phyloP scores from a whole-genome alignment of 1,140 invertebrate genomes.

The Brachionus calyciflorus region DNA sequence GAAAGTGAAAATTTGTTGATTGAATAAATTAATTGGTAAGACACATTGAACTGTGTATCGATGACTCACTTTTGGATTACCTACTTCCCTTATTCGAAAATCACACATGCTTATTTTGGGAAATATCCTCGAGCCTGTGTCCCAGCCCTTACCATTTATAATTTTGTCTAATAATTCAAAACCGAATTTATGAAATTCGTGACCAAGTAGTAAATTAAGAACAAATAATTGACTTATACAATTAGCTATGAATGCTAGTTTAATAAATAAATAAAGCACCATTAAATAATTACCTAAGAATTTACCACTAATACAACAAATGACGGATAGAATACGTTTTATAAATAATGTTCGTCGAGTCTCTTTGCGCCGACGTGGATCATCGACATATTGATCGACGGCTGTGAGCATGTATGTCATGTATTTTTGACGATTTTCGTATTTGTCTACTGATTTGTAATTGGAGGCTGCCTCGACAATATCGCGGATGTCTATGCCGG shows the following conservation, averaged over 20 bases:
- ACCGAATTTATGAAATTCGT: slow-evolving; percentile 53
- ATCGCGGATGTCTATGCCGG: slow-evolving; percentile 48
- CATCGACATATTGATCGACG: slow-evolving; percentile 46
- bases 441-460: slow-evolving; percentile 47
- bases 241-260: slow-evolving; percentile 62
- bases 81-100: slow-evolving; percentile 45
- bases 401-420: slow-evolving; percentile 45
- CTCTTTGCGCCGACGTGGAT: slow-evolving; percentile 41
- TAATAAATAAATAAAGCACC: slow-evolving; percentile 62
- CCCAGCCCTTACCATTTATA: slow-evolving; percentile 44
- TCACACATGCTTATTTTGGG: slow-evolving; percentile 47
- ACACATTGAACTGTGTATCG: slow-evolving; percentile 59
- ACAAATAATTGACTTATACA: slow-evolving; percentile 63
- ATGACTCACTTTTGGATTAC: slow-evolving; percentile 47
- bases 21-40: slow-evolving; percentile 59
- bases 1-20: slow-evolving; percentile 60
- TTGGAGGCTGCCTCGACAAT: slow-evolving; percentile 47
- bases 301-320: slow-evolving; percentile 53
- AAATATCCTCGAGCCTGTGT: slow-evolving; percentile 36
- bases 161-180: slow-evolving; percentile 42
- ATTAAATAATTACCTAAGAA: slow-evolving; percentile 62
- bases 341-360: not conserved
- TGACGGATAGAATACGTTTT: slow-evolving; percentile 48
- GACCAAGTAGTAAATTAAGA: slow-evolving; percentile 62
- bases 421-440: slow-evolving; percentile 43